These are phyloP conservation scores for Mythimna impura DNA, from an alignment of 2,888 invertebrate genomes.

Conservation along the genomic window DNA sequence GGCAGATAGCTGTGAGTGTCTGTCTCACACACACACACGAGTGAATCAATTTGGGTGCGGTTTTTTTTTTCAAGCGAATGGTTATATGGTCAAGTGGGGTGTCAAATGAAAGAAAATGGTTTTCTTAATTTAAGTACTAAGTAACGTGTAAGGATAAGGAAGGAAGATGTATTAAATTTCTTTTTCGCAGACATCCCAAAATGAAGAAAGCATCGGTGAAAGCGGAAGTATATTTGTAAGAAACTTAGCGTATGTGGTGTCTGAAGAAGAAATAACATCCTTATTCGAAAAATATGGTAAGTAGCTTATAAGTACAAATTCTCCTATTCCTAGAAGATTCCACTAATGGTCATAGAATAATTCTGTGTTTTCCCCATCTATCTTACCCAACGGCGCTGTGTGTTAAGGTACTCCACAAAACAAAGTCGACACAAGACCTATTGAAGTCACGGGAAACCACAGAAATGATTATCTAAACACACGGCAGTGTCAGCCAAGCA, in stretches of 20 bases:
- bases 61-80: too few relatives aligned
- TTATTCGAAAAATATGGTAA: conserved; percentile 96
- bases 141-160: neutral
- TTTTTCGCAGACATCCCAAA: conserved; percentile 81
- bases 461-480: too few relatives aligned
- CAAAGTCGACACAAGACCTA: neutral
- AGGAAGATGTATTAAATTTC: neutral
- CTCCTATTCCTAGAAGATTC: neutral
- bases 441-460: too few relatives aligned
- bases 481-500: too few relatives aligned
- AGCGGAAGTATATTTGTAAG: conserved; percentile 64
- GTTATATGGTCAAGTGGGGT: too few relatives aligned
- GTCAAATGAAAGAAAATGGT: too few relatives aligned
- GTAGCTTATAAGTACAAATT: conserved; percentile 41
- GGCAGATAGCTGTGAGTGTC: too few relatives aligned
- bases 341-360: neutral
- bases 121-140: too few relatives aligned
- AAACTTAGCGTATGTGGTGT: conserved; percentile 58
- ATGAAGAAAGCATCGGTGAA: conserved; percentile 95
- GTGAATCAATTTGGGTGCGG: too few relatives aligned
- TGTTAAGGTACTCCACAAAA: neutral
- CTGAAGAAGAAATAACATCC: conserved; percentile 89
- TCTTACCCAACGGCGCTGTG: neutral
- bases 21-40: too few relatives aligned
- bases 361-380: neutral